A percentile compares a stretch with the other conserved stretches of the same genome.
These are phyloP conservation scores for Dysmachus trigonus DNA, from an alignment of 2,888 invertebrate species.

Conservation along the genomic window DNA sequence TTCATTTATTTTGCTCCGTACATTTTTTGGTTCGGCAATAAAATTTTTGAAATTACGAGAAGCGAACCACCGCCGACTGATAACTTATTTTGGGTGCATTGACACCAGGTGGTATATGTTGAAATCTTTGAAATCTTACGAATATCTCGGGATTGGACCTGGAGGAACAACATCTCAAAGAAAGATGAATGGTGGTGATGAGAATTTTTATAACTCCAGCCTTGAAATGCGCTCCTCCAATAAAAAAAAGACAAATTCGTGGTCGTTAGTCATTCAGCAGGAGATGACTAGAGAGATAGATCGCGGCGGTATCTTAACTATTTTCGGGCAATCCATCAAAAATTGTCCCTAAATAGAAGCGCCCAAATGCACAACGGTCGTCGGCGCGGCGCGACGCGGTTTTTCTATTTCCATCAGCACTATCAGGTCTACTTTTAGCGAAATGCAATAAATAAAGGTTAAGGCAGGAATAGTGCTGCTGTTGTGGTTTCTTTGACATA, in stretches of 20 bases:
- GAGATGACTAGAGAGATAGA: background rate
- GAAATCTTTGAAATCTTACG: background rate
- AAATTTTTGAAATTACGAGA: no score
- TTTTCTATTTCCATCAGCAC: constrained; percentile 25
- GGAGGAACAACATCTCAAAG: background rate
- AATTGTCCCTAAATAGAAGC: constrained; percentile 15
- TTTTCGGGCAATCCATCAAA: constrained; percentile 10
- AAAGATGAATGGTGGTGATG: background rate
- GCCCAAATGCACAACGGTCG: background rate
- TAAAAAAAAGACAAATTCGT: background rate
- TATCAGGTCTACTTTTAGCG: constrained; percentile 14
- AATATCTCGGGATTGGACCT: background rate
- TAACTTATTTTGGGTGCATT: background rate
- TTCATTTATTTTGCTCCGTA: no score
- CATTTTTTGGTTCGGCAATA: no score
- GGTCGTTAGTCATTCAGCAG: constrained; percentile 9
- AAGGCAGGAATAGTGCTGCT: constrained; percentile 28
- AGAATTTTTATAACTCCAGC: background rate
- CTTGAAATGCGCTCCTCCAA: background rate
- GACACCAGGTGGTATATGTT: background rate
- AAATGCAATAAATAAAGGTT: constrained; percentile 39
- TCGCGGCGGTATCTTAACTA: background rate
- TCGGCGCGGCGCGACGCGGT: background rate
- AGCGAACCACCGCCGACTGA: background rate
- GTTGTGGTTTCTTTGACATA: constrained; percentile 16